Conservation (phyloP, 2,888 invertebrate genomes). For the Eupithecia abbreviata region DNA sequence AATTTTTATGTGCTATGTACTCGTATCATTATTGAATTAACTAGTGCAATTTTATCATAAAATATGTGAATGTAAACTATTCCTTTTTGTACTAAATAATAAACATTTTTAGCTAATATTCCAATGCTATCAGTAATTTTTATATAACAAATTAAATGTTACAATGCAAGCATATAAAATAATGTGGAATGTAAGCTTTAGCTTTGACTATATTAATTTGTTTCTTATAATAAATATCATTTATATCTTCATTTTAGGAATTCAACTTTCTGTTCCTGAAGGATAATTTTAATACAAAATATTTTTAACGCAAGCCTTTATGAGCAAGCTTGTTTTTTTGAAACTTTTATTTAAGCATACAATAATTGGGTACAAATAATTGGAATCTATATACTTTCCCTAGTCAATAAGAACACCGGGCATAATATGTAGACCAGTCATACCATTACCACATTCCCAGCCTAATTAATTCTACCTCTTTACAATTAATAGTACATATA, state of each 20-base stretch:
- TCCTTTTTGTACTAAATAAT: neutral
- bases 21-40: neutral
- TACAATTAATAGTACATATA: neutral
- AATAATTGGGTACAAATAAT: neutral
- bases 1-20: too few relatives aligned
- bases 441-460: neutral
- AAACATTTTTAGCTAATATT: neutral
- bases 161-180: neutral
- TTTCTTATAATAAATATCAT: neutral
- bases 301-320: neutral
- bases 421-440: neutral
- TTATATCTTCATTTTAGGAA: neutral
- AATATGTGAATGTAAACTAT: neutral
- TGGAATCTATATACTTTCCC: neutral
- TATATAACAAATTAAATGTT: too few relatives aligned
- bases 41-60: neutral
- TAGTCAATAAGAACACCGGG: neutral
- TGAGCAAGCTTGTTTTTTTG: neutral
- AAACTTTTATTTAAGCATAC: neutral
- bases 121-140: neutral
- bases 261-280: too few relatives aligned
- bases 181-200: constrained; percentile 7
- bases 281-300: neutral
- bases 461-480: neutral
- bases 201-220: neutral